Evolutionary conservation across 2,797 vertebrate species (phyloP).

Genomic region (Liasis olivaceus): DNA sequence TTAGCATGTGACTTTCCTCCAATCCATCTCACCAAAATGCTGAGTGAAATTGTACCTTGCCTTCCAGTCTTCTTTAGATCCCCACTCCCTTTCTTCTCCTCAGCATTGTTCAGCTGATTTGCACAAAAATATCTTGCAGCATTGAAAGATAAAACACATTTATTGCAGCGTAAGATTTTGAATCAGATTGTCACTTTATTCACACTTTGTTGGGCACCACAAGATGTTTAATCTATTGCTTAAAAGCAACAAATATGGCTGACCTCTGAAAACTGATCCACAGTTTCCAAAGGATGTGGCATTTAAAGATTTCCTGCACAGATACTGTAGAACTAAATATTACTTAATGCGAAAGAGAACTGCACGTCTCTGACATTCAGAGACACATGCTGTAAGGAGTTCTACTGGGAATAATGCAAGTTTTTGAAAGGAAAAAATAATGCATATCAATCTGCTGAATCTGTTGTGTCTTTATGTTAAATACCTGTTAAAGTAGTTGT

Average conservation of each 20-base stretch:
- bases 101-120: not conserved
- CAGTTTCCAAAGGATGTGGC: not conserved
- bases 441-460: not conserved
- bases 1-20: not conserved
- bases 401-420: not conserved
- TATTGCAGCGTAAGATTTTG: not conserved
- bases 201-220: not conserved
- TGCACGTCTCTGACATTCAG: not conserved
- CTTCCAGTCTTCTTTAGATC: constrained; percentile 24
- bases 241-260: not conserved
- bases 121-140: not conserved
- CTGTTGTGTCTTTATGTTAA: not conserved
- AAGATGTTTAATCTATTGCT: not conserved
- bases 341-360: not conserved
- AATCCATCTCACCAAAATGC: not conserved
- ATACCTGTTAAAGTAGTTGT: not conserved
- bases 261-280: not conserved
- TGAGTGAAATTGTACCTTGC: constrained; percentile 12
- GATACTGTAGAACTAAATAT: not conserved
- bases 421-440: not conserved
- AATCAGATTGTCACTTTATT: not conserved
- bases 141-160: not conserved
- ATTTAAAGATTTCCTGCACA: not conserved
- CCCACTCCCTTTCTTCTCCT: not conserved
- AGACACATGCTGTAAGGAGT: not conserved